A percentile compares a stretch with the other conserved stretches of the same genome.
Evolutionary conservation across 2,888 invertebrate genomes (phyloP).

Genomic region (Elgonia sp.): DNA sequence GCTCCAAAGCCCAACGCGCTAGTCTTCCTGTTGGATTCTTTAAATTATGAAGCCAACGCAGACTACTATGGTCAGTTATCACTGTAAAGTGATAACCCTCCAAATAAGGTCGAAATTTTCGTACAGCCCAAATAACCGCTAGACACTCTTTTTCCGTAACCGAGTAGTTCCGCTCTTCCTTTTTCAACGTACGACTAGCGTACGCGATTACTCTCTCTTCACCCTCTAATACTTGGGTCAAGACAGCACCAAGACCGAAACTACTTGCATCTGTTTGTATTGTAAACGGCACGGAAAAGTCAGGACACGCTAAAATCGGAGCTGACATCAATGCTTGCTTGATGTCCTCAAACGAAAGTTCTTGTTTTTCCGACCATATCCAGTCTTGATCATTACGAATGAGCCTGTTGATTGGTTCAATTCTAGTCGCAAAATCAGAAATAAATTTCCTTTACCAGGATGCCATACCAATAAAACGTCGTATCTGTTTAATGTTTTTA

Average conservation of each 20-base stretch:
- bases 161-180: too few species aligned
- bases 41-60: constrained; percentile 67
- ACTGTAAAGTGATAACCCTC: neutral
- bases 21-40: constrained; percentile 44
- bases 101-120: constrained; percentile 1
- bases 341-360: constrained; percentile 26
- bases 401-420: constrained; percentile 28
- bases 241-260: constrained; percentile 70
- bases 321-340: constrained; percentile 43
- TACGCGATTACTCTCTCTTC: constrained; percentile 77
- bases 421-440: constrained; percentile 8
- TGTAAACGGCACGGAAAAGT: constrained; percentile 62
- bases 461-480: constrained; percentile 51
- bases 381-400: constrained; percentile 12
- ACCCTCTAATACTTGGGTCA: constrained; percentile 75
- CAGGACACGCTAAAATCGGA: constrained; percentile 73
- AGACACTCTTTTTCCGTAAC: too few species aligned
- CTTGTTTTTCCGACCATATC: constrained; percentile 25
- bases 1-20: constrained; percentile 63
- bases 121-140: too few species aligned
- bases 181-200: constrained; percentile 57
- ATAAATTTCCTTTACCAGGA: constrained; percentile 50
- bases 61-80: neutral
- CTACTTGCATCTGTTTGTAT: constrained; percentile 19
- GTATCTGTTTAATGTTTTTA: constrained; percentile 43